Evolutionary conservation across 2,113 vertebrate species (phyloP).

Genomic region (Rhadina sibilatrix): DNA sequence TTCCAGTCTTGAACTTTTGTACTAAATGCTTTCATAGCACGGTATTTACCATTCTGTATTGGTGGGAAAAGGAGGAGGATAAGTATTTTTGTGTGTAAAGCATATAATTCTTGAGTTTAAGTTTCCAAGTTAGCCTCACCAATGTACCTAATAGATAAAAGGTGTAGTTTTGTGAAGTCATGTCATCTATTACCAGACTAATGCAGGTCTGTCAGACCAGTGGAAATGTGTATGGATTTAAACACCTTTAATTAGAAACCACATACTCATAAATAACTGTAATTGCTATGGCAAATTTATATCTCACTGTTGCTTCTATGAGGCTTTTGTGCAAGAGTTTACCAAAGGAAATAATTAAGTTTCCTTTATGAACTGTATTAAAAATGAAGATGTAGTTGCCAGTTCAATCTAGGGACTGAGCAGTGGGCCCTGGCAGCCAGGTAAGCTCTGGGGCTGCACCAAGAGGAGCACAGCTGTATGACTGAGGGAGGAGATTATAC

Average conservation of each 20-base stretch:
- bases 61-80: not conserved
- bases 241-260: not conserved
- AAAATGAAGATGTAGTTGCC: not conserved
- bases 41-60: constrained; percentile 17
- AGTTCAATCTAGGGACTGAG: not conserved
- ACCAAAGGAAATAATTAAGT: not conserved
- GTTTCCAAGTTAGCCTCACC: not conserved
- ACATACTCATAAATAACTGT: not conserved
- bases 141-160: not conserved
- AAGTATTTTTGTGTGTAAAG: not conserved
- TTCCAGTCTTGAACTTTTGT: not conserved
- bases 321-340: not conserved
- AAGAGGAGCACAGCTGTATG: not conserved
- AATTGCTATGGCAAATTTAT: not conserved
- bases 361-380: not conserved
- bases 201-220: not conserved
- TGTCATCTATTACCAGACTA: not conserved
- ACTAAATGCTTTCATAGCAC: not conserved
- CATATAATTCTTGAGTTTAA: not conserved
- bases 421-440: not conserved
- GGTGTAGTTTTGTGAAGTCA: not conserved
- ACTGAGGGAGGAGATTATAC: not conserved
- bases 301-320: not conserved
- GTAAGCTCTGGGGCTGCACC: not conserved
- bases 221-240: not conserved